These are phyloP conservation scores for Passer domesticus DNA, from an alignment of 2,113 vertebrate species.

Conservation along the genomic window DNA sequence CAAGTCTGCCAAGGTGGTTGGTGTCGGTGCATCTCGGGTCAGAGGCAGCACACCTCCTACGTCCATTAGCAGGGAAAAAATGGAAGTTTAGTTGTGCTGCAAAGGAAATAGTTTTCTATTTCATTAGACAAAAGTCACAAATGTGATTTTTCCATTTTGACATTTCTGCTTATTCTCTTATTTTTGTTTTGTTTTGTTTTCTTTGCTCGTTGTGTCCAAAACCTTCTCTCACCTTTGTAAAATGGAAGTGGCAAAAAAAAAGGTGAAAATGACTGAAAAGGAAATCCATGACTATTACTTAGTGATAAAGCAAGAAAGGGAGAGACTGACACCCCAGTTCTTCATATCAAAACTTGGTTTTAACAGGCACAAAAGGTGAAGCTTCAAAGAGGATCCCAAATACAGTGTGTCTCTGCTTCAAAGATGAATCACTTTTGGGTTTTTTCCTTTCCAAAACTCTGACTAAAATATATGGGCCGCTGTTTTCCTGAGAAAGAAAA, in stretches of 20 bases:
- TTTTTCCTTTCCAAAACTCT: not conserved
- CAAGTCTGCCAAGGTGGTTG: not conserved
- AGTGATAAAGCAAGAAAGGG: not conserved
- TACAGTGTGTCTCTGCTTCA: not conserved
- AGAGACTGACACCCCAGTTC: not conserved
- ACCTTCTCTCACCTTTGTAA: not conserved
- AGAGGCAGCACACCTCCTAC: not conserved
- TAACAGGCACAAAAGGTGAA: not conserved
- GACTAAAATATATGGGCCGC: not conserved
- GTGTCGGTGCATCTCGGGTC: not conserved
- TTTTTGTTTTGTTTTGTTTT: not conserved
- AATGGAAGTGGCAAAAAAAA: not conserved
- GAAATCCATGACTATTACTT: not conserved
- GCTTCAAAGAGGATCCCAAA: conserved; percentile 33
- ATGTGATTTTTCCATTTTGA: not conserved
- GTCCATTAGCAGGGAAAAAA: not conserved
- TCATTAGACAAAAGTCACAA: not conserved
- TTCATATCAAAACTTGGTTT: not conserved
- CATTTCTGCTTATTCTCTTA: not conserved
- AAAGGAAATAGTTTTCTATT: not conserved
- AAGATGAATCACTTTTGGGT: not conserved
- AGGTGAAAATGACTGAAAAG: not conserved
- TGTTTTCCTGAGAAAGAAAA: conserved; percentile 2
- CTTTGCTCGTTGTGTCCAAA: not conserved
- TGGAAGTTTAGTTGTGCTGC: not conserved